A percentile compares a stretch with the other conserved stretches of the same genome.
Evolutionary conservation across 2,888 invertebrate genomes (phyloP).

Genomic region (Melipona beecheii): DNA sequence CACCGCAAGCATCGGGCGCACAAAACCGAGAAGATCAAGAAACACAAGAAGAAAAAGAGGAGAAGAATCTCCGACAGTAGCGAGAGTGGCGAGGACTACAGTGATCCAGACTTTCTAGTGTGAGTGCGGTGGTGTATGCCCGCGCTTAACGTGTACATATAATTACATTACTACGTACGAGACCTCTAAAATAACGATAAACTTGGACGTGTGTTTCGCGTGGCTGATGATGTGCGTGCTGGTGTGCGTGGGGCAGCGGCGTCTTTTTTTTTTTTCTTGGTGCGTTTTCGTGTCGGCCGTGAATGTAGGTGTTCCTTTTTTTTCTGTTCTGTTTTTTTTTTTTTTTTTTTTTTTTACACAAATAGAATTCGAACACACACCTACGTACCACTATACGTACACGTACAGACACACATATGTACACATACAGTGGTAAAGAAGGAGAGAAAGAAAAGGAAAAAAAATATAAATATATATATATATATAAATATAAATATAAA

Average conservation of each 20-base stretch:
- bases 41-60: conserved; percentile 83
- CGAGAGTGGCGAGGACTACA: conserved; percentile 88
- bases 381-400: no score
- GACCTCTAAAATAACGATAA: not conserved
- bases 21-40: conserved; percentile 81
- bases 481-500: not conserved
- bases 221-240: conserved; percentile 23
- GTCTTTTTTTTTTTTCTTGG: not conserved
- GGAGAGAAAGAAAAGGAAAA: not conserved
- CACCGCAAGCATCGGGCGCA: conserved; percentile 82
- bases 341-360: not conserved
- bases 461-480: not conserved
- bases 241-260: conserved; percentile 29
- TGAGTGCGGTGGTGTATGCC: conserved; percentile 74
- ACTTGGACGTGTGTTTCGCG: conserved; percentile 1
- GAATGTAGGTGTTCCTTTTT: conserved; percentile 24
- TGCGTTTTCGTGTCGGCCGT: conserved; percentile 15
- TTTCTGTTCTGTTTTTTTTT: conserved; percentile 5
- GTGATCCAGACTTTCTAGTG: conserved; percentile 86
- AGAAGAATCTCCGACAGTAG: conserved; percentile 83
- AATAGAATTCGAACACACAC: conserved; percentile 2
- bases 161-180: conserved; percentile 37
- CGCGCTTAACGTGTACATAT: conserved; percentile 67
- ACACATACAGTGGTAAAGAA: not conserved
- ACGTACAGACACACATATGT: no score